phyloP scores from a whole-genome alignment of 2,113 vertebrate species.

The Odobenus rosmarus region DNA sequence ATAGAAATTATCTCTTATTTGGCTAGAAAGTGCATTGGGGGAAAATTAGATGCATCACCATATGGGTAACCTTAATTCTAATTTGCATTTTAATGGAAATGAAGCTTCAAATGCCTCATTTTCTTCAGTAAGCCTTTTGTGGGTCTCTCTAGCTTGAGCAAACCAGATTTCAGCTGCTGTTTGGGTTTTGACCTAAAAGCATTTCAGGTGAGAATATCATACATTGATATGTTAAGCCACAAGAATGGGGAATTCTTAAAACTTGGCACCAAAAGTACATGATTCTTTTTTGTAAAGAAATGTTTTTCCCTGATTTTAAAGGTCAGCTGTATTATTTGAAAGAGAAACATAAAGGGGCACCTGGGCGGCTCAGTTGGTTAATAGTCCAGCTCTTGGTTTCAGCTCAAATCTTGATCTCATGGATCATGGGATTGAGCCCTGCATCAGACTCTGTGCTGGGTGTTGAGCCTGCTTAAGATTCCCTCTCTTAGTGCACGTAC shows the following conservation, averaged over 20 bases:
- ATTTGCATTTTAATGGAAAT: constrained; percentile 69
- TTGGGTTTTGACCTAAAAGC: constrained; percentile 18
- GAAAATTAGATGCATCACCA: constrained; percentile 61
- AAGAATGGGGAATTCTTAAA: background rate
- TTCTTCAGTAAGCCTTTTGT: constrained; percentile 53
- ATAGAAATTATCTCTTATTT: constrained; percentile 67
- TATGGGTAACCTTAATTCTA: constrained; percentile 63
- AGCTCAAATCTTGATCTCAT: background rate
- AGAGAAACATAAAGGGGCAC: background rate
- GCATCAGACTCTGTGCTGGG: background rate
- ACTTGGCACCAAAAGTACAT: background rate
- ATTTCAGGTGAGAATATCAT: constrained; percentile 42
- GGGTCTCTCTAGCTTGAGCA: constrained; percentile 30
- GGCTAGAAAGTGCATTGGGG: constrained; percentile 51
- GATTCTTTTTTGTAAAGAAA: constrained; percentile 34
- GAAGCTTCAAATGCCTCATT: constrained; percentile 59
- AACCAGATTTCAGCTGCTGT: constrained; percentile 16
- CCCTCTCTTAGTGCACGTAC: too few species aligned
- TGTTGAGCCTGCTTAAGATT: background rate
- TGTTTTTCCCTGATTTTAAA: constrained; percentile 18
- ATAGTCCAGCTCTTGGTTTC: background rate
- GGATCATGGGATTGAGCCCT: background rate
- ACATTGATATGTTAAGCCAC: background rate
- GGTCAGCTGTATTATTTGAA: background rate
- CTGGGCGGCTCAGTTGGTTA: background rate